Conservation (phyloP, 2,797 vertebrate species). For the Allochrocebus solatus region DNA sequence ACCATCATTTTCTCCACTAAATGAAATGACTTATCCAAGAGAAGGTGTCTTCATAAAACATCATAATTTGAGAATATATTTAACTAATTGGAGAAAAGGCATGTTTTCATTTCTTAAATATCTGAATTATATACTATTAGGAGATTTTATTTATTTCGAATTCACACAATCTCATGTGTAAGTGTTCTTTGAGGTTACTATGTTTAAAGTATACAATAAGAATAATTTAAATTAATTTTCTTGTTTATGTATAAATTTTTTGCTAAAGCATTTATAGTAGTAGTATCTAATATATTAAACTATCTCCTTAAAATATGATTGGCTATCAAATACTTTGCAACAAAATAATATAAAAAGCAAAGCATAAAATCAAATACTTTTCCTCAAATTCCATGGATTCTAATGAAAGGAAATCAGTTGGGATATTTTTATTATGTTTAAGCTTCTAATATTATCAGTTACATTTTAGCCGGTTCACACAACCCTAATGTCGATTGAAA, state of each 20-base stretch:
- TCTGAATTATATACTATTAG: conserved; percentile 3
- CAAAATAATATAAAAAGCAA: neutral
- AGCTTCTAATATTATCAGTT: neutral
- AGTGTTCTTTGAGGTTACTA: neutral
- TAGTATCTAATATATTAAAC: neutral
- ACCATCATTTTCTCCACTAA: neutral
- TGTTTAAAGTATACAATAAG: neutral
- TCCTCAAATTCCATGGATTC: neutral
- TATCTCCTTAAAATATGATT: neutral
- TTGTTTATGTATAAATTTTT: neutral
- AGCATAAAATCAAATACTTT: neutral
- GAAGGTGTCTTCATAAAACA: neutral
- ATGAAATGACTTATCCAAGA: neutral
- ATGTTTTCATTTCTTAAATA: neutral
- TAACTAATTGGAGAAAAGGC: neutral
- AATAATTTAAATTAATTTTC: conserved; percentile 16
- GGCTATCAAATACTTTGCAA: conserved; percentile 15
- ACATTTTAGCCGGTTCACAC: neutral
- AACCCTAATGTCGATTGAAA: neutral
- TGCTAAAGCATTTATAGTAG: neutral
- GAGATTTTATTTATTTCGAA: neutral
- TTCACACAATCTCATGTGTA: neutral
- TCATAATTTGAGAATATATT: neutral
- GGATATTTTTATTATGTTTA: neutral
- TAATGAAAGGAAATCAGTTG: neutral